These are phyloP conservation scores for Araneus ventricosus DNA, from an alignment of 1,140 invertebrate species.

Conservation along the genomic window DNA sequence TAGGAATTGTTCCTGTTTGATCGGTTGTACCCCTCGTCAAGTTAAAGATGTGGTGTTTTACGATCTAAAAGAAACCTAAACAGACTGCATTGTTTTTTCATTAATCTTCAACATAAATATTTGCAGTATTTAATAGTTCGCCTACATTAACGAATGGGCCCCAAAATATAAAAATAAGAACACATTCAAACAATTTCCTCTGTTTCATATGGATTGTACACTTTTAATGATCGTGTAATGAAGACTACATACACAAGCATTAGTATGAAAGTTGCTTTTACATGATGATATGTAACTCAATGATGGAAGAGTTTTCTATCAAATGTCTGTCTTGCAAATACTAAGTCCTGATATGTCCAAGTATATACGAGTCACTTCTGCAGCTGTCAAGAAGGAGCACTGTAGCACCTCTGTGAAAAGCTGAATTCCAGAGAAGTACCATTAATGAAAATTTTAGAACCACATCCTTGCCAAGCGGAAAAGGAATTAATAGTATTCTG, in stretches of 20 bases:
- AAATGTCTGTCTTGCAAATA: not conserved
- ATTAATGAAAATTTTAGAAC: not conserved
- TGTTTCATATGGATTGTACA: not conserved
- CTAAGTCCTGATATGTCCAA: slow-evolving; percentile 15
- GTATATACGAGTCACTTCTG: not conserved
- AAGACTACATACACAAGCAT: not conserved
- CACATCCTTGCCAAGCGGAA: not conserved
- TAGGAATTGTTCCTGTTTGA: no score
- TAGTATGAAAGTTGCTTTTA: not conserved
- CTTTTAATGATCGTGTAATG: slow-evolving; percentile 3
- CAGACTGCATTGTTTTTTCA: no score
- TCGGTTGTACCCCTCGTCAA: no score
- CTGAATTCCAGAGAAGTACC: not conserved
- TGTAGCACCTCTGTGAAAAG: not conserved
- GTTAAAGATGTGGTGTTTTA: no score
- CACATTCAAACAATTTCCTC: not conserved
- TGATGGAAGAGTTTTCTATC: slow-evolving; percentile 5
- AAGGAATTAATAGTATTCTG: not conserved
- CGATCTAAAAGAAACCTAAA: no score
- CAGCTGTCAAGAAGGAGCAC: not conserved
- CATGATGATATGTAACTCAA: slow-evolving; percentile 16
- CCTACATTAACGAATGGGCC: no score
- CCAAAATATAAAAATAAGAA: no score
- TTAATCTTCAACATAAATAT: no score
- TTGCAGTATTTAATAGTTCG: no score